Evolutionary conservation across 2,888 invertebrate species (phyloP).

Genomic region (Cheilosia pagana): DNA sequence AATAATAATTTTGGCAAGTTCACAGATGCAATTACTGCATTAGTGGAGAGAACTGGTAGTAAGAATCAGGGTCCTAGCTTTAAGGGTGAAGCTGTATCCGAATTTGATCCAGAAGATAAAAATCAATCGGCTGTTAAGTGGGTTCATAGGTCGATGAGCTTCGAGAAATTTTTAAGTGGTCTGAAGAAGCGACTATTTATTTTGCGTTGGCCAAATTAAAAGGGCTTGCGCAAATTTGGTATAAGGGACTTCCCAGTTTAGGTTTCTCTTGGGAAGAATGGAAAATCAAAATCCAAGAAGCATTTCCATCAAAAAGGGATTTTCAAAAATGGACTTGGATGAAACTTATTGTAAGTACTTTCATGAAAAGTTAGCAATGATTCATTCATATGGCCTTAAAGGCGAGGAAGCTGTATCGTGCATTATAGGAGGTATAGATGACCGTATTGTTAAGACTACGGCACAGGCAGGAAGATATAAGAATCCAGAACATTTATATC

Average conservation of each 20-base stretch:
- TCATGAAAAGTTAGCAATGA: constrained; percentile 53
- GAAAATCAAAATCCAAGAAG: constrained; percentile 19
- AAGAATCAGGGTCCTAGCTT: not conserved
- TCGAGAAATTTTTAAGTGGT: constrained; percentile 36
- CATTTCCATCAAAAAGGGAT: constrained; percentile 8
- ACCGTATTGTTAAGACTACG: constrained; percentile 22
- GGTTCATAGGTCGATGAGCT: constrained; percentile 49
- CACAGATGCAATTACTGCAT: not conserved
- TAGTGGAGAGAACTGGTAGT: not conserved
- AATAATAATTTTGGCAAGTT: too few species aligned
- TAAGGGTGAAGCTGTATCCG: constrained; percentile 31
- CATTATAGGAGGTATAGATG: constrained; percentile 47
- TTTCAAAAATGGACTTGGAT: constrained; percentile 13
- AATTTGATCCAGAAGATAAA: constrained; percentile 43
- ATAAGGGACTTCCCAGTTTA: constrained; percentile 34
- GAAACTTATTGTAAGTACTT: constrained; percentile 40
- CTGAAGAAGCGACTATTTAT: constrained; percentile 40
- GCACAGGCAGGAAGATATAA: constrained; percentile 37
- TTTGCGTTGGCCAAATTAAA: constrained; percentile 27
- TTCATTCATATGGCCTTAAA: constrained; percentile 38
- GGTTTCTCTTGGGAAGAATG: constrained; percentile 36
- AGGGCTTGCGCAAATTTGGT: constrained; percentile 35
- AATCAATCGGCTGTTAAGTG: constrained; percentile 29
- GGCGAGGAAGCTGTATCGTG: constrained; percentile 34
- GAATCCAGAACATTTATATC: constrained; percentile 37